These are phyloP conservation scores for Caenorhabditis wallacei DNA, from an alignment of 2,888 invertebrate species.

Conservation along the genomic window DNA sequence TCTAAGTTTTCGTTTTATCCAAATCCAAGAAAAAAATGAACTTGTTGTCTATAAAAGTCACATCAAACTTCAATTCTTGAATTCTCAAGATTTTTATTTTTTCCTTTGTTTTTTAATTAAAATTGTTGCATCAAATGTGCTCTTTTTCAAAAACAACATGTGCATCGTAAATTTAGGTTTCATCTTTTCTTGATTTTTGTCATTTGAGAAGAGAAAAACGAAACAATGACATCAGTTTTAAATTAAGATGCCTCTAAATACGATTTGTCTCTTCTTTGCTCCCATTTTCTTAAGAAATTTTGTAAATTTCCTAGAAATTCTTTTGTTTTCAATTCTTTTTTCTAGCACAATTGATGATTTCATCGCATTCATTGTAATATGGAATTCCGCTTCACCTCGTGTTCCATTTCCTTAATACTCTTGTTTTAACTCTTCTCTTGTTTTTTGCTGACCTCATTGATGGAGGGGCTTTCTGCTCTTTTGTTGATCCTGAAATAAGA, in stretches of 20 bases:
- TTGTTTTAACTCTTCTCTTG: conserved; percentile 42
- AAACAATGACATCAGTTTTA: conserved; percentile 39
- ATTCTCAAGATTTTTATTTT: neutral
- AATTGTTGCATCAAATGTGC: neutral
- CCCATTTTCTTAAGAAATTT: neutral
- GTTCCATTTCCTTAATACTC: conserved; percentile 50
- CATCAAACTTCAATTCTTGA: no score
- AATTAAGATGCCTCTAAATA: conserved; percentile 24
- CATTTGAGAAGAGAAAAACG: neutral
- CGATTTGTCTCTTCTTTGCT: conserved; percentile 14
- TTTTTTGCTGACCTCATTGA: conserved; percentile 27
- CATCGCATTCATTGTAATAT: conserved; percentile 42
- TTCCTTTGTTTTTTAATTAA: neutral
- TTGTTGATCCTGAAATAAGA: conserved; percentile 13
- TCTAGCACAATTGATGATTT: conserved; percentile 16
- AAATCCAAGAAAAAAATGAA: no score
- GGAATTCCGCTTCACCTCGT: conserved; percentile 43
- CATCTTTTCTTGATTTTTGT: conserved; percentile 9
- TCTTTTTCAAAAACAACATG: conserved; percentile 21
- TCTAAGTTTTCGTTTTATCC: no score
- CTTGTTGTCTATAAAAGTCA: no score
- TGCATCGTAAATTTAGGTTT: conserved; percentile 12
- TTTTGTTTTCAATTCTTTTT: neutral
- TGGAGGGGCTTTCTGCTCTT: neutral
- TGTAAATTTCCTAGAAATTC: conserved; percentile 3